phyloP scores from a whole-genome alignment of 1,140 invertebrate species.

The Drosophila cardini region DNA sequence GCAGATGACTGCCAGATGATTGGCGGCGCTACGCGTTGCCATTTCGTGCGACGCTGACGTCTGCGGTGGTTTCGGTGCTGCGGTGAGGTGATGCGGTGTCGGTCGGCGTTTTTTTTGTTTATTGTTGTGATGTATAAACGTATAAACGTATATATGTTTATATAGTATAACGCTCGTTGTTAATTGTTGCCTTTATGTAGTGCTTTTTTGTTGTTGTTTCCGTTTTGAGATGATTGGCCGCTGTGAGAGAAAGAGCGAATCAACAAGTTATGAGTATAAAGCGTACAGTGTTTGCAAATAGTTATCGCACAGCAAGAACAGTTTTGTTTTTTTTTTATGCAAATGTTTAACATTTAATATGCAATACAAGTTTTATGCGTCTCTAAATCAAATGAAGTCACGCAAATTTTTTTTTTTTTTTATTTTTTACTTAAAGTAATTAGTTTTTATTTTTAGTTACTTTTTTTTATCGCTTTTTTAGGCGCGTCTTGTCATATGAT shows the following conservation, averaged over 20 bases:
- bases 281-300: conserved; percentile 14
- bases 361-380: conserved; percentile 24
- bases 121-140: conserved; percentile 64
- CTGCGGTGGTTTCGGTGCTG: neutral
- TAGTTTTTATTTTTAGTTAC: conserved; percentile 38
- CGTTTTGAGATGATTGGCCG: conserved; percentile 53
- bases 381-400: conserved; percentile 46
- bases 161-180: conserved; percentile 19
- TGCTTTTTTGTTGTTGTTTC: conserved; percentile 14
- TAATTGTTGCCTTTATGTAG: conserved; percentile 40
- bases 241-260: conserved; percentile 27
- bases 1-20: conserved; percentile 80
- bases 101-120: conserved; percentile 61
- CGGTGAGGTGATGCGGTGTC: conserved; percentile 6
- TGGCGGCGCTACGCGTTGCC: conserved; percentile 56
- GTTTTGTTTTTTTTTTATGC: neutral
- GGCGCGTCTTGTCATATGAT: conserved; percentile 45
- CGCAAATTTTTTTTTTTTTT: conserved; percentile 59
- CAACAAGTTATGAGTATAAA: conserved; percentile 33
- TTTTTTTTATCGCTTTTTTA: conserved; percentile 37
- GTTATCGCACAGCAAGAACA: conserved; percentile 15
- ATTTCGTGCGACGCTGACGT: conserved; percentile 50
- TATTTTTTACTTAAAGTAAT: conserved; percentile 56
- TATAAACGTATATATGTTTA: conserved; percentile 33
- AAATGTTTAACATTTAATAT: neutral